Base-by-base conservation (phyloP, 2,113 vertebrate species). In the Sylvietta virens region DNA sequence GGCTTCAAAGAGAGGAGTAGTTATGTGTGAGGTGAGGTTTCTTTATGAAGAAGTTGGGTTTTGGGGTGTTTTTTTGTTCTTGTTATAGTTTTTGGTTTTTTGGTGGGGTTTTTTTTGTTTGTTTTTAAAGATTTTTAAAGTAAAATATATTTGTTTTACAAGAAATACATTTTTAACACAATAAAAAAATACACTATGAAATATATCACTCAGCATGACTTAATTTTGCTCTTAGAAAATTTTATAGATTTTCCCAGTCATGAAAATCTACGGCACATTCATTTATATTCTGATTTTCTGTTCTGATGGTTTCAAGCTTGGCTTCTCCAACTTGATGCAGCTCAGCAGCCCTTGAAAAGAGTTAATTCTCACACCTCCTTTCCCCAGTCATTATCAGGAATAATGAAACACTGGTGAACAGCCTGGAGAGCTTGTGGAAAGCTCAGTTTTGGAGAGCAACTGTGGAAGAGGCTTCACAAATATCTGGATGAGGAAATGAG, bases 61-160 rank as follows among this genome's bases (percentile, higher is more conserved):
- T 74, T 54, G 6, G 9, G 11, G 35, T 35, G 24, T 48, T 11
- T 26, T 58, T 11, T 15, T 39, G 8, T 31, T 48, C 8, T 10
- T 45, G n/a, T 10, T 30, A 6, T 0, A 3, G 17, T 8, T 53
- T 7, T 0, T 23, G 19, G 5, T 26, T 26, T 0, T 7, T 20
- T 24, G 15, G 13, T 23, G 10, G 11, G 1, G 5, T 0, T 2
- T 13, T 16, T 47, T 28, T 5, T n/a, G n/a, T 4, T 0, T 17
- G 4, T 13, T 30, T 7, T 30, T 47, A 13, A 39, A 42, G 5
- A n/a, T 42, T 23, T 51, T 86, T 53, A 35, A n/a, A n/a, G 9
- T 58, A 42, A 77, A 78, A 16, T 42, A 54, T 70, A 21, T 51
- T 35, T 88, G 7, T 86, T 73, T 48, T 67, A 51, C 7, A 53